phyloP scores from a whole-genome alignment of 2,888 invertebrate genomes.

The Rhabditoides inermis region DNA sequence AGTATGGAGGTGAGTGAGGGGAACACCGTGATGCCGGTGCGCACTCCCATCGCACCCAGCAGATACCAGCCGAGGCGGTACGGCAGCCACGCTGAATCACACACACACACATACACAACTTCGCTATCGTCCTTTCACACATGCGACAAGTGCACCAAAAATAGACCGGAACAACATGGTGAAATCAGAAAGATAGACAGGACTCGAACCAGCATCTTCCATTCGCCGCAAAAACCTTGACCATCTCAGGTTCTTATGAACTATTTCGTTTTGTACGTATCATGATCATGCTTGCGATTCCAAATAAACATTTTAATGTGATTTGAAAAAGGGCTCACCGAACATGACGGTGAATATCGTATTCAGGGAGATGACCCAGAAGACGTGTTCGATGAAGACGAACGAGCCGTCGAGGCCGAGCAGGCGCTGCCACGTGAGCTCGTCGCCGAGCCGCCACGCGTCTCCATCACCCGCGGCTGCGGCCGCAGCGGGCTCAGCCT shows the following conservation, averaged over 20 bases:
- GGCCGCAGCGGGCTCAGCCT: constrained; percentile 5
- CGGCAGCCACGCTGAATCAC: constrained; percentile 73
- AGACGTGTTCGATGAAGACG: constrained; percentile 93
- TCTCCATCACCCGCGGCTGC: constrained; percentile 18
- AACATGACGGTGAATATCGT: constrained; percentile 92
- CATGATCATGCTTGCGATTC: too few relatives aligned
- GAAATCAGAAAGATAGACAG: background rate
- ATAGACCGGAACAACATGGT: background rate
- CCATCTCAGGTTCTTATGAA: too few relatives aligned
- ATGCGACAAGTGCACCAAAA: background rate
- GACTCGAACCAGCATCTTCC: too few relatives aligned
- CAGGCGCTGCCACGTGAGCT: constrained; percentile 77
- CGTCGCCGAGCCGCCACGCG: constrained; percentile 84
- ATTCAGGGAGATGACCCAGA: constrained; percentile 95
- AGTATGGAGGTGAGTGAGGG: constrained; percentile 53
- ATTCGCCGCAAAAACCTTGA: too few relatives aligned
- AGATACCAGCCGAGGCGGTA: constrained; percentile 86
- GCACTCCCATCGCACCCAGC: constrained; percentile 66
- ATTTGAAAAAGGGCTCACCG: constrained; percentile 55
- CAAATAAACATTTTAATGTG: too few relatives aligned
- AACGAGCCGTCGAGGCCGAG: constrained; percentile 85
- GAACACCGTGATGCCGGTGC: constrained; percentile 61
- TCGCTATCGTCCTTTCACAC: background rate
- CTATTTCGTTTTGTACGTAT: too few relatives aligned
- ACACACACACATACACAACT: background rate